phyloP scores from a whole-genome alignment of 1,140 invertebrate species.

The Streblospio benedicti region DNA sequence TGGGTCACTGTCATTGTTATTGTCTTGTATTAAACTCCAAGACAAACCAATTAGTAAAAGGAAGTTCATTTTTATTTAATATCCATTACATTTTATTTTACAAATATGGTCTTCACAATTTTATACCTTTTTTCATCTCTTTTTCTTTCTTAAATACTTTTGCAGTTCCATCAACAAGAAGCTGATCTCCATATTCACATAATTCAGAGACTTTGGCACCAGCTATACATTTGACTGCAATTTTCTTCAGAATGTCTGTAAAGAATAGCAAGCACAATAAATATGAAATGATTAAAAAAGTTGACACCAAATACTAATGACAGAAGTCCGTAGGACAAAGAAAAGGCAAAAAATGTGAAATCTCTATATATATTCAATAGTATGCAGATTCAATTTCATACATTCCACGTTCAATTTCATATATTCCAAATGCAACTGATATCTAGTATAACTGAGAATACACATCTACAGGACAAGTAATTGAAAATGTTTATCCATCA shows the following conservation, averaged over 20 bases:
- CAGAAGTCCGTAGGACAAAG: too few relatives aligned
- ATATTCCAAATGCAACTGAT: background rate
- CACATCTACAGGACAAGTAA: too few relatives aligned
- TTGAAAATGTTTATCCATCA: too few relatives aligned
- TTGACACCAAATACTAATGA: too few relatives aligned
- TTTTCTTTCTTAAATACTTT: constrained; percentile 99
- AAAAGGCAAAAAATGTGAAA: too few relatives aligned
- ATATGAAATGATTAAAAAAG: constrained; percentile 27
- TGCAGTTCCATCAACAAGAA: constrained; percentile 80
- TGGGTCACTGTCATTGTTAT: too few relatives aligned
- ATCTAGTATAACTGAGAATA: too few relatives aligned
- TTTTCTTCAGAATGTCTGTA: constrained; percentile 79
- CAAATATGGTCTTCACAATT: background rate
- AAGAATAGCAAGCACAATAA: constrained; percentile 15
- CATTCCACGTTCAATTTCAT: background rate
- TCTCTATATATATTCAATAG: background rate
- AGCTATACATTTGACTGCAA: constrained; percentile 76
- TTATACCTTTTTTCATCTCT: constrained; percentile 80
- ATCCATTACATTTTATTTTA: too few relatives aligned
- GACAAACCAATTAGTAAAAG: too few relatives aligned
- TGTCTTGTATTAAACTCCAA: too few relatives aligned
- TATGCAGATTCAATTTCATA: background rate
- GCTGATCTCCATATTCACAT: constrained; percentile 83
- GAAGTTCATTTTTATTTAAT: too few relatives aligned
- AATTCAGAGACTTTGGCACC: constrained; percentile 82